These are phyloP conservation scores for Motacilla alba DNA, from an alignment of 2,113 vertebrate genomes.

Conservation along the genomic window DNA sequence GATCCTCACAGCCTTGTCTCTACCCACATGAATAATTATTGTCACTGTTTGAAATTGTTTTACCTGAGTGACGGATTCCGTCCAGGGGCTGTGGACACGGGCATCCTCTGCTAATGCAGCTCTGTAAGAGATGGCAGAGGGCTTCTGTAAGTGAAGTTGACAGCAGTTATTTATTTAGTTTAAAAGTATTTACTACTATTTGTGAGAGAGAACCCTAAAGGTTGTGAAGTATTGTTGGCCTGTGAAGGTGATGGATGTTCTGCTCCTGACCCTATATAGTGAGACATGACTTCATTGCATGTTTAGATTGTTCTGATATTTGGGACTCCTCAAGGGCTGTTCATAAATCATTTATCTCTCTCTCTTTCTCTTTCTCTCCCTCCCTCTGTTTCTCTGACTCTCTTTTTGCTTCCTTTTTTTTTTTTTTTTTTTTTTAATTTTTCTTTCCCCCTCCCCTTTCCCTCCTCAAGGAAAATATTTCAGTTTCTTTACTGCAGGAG, in stretches of 20 bases:
- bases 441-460: not conserved
- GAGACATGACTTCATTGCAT: slow-evolving; percentile 87
- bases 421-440: not conserved
- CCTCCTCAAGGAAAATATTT: slow-evolving; percentile 77
- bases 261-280: slow-evolving; percentile 79
- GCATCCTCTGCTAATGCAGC: slow-evolving; percentile 49
- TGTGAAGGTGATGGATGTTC: slow-evolving; percentile 81
- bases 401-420: slow-evolving; percentile 24
- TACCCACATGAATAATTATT: not conserved
- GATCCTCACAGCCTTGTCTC: not conserved
- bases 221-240: slow-evolving; percentile 80
- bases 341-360: slow-evolving; percentile 88
- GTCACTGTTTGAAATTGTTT: slow-evolving; percentile 7
- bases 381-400: slow-evolving; percentile 64
- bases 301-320: slow-evolving; percentile 86
- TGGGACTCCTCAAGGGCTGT: slow-evolving; percentile 81
- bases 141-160: slow-evolving; percentile 77
- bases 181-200: slow-evolving; percentile 84
- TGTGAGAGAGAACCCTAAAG: slow-evolving; percentile 78
- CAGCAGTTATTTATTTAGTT: slow-evolving; percentile 82
- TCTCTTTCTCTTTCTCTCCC: slow-evolving; percentile 65
- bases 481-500: slow-evolving; percentile 80
- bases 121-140: slow-evolving; percentile 71
- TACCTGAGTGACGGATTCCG: slow-evolving; percentile 29
- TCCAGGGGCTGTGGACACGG: not conserved